Percentiles rank a stretch among this genome's conserved stretches.
Conservation (phyloP, 2,888 invertebrate species). For the Oxystoma pomonae region DNA sequence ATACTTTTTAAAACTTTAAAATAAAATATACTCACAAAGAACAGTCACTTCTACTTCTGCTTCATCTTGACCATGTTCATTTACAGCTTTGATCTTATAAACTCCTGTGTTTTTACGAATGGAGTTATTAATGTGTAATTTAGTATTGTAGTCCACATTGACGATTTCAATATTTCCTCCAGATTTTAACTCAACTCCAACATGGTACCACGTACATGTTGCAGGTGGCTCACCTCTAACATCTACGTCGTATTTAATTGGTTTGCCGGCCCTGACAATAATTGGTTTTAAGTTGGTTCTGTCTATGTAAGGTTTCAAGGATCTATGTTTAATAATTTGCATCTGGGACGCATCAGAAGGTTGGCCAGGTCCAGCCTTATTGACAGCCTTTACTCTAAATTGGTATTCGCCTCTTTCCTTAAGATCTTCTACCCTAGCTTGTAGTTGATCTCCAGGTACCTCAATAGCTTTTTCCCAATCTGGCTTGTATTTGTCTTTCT, state of each 20-base stretch:
- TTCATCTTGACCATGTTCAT: slow-evolving; percentile 87
- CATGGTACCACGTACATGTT: slow-evolving; percentile 85
- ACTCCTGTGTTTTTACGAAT: slow-evolving; percentile 82
- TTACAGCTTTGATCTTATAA: slow-evolving; percentile 86
- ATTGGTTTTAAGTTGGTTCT: slow-evolving; percentile 88
- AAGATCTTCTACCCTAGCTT: slow-evolving; percentile 77
- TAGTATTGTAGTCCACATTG: slow-evolving; percentile 88
- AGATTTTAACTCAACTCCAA: slow-evolving; percentile 69
- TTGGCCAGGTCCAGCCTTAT: slow-evolving; percentile 88
- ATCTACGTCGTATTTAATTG: slow-evolving; percentile 88
- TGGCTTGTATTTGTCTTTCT: slow-evolving; percentile 78
- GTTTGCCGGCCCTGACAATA: slow-evolving; percentile 86
- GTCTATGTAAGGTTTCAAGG: slow-evolving; percentile 94
- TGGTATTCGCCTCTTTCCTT: slow-evolving; percentile 90
- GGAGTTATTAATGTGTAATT: slow-evolving; percentile 74
- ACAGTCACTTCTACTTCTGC: slow-evolving; percentile 93
- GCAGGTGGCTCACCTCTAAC: slow-evolving; percentile 96
- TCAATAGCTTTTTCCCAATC: slow-evolving; percentile 90
- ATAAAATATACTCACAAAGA: slow-evolving; percentile 52
- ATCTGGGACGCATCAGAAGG: slow-evolving; percentile 88
- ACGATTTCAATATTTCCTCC: slow-evolving; percentile 70
- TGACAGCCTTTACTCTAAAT: slow-evolving; percentile 87
- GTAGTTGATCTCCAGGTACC: slow-evolving; percentile 68
- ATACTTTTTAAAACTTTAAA: slow-evolving; percentile 1
- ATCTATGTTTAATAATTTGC: slow-evolving; percentile 83